Evolutionary conservation across 2,797 vertebrate genomes (phyloP).

Genomic region (Ptychobarbus kaznakovi): DNA sequence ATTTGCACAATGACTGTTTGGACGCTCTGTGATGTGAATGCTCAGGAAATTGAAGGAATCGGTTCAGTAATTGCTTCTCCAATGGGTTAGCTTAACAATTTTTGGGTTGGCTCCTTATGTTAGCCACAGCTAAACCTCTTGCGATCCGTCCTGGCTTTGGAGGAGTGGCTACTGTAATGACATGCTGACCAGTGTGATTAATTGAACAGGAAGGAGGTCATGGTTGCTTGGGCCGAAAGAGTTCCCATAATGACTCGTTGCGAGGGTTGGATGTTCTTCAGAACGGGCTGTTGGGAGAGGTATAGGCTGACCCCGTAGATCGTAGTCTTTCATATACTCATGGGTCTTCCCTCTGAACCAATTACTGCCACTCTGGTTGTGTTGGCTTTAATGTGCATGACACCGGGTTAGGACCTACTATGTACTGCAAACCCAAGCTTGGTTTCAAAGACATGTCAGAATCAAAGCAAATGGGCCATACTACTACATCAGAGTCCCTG

Average conservation of each 20-base stretch:
- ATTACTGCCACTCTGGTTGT: conserved; percentile 64
- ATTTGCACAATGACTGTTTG: conserved; percentile 47
- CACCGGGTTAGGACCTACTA: conserved; percentile 54
- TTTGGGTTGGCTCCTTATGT: not conserved
- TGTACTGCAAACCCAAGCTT: conserved; percentile 31
- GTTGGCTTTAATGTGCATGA: conserved; percentile 53
- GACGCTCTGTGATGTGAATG: conserved; percentile 39
- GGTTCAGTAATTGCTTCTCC: conserved; percentile 41
- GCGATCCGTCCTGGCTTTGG: not conserved
- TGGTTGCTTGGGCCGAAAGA: conserved; percentile 63
- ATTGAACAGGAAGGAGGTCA: conserved; percentile 60
- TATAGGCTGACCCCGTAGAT: conserved; percentile 68
- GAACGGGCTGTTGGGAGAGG: conserved; percentile 64
- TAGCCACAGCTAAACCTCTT: not conserved
- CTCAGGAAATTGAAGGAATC: not conserved
- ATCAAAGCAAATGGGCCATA: conserved; percentile 31
- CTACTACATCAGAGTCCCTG: conserved; percentile 16
- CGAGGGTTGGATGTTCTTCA: conserved; percentile 53
- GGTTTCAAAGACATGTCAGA: conserved; percentile 33
- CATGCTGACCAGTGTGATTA: conserved; percentile 54
- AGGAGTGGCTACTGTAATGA: conserved; percentile 41
- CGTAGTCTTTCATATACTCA: conserved; percentile 66
- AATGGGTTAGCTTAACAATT: conserved; percentile 27
- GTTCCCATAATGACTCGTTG: conserved; percentile 70
- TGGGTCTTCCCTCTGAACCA: conserved; percentile 75